Evolutionary conservation across 2,888 invertebrate genomes (phyloP).

Genomic region (Mylabris sibirica): DNA sequence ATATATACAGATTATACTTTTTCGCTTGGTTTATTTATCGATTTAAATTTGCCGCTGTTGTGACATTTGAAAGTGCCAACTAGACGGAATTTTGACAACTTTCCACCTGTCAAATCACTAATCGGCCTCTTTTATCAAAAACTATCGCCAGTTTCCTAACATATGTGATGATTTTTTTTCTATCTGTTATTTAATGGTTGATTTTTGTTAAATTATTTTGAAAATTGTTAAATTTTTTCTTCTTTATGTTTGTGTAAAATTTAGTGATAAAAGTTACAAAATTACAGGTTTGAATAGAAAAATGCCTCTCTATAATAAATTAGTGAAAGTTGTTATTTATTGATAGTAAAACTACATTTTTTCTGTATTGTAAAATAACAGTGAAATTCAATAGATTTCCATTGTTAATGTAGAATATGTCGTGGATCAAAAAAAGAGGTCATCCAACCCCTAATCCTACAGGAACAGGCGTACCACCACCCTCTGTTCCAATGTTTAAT

Average conservation of each 20-base stretch:
- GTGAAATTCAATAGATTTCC: background rate
- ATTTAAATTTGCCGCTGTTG: background rate
- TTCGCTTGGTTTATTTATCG: background rate
- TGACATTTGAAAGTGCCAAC: background rate
- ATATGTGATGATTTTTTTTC: conserved; percentile 10
- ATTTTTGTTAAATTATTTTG: conserved; percentile 2
- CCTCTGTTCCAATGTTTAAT: conserved; percentile 58
- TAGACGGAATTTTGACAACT: conserved; percentile 8
- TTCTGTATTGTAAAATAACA: background rate
- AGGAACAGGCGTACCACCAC: conserved; percentile 47
- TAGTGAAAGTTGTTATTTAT: conserved; percentile 14
- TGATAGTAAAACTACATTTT: background rate
- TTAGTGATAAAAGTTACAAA: background rate
- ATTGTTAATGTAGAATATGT: conserved; percentile 45
- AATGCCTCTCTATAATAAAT: conserved; percentile 14
- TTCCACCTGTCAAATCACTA: background rate
- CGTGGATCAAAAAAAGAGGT: conserved; percentile 59
- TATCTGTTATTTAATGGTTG: background rate
- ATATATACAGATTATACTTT: background rate
- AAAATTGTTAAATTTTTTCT: background rate
- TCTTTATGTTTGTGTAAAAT: background rate
- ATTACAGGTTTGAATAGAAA: background rate
- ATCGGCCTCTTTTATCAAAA: background rate
- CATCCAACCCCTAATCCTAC: conserved; percentile 46
- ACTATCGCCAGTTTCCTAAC: background rate